These are phyloP conservation scores for Mythimna vitellina DNA, from an alignment of 2,888 invertebrate genomes.

Conservation along the genomic window DNA sequence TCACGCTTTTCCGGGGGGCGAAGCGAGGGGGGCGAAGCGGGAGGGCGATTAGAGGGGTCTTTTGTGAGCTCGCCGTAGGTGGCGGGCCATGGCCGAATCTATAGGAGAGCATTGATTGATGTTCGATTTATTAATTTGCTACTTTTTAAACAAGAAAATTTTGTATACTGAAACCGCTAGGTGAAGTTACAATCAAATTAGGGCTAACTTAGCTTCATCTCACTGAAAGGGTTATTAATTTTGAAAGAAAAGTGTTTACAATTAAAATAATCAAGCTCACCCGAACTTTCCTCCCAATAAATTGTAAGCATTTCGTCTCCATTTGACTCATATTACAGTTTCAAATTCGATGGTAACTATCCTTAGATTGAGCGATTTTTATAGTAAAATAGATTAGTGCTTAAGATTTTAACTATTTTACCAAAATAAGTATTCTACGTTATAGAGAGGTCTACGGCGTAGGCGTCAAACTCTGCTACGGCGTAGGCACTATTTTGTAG, in stretches of 20 bases:
- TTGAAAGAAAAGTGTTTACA: neutral
- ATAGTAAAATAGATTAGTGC: accelerated
- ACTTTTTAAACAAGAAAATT: neutral
- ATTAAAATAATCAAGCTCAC: neutral
- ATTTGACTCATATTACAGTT: neutral
- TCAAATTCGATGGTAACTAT: neutral
- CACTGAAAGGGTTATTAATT: neutral
- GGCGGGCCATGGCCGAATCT: conserved; percentile 77
- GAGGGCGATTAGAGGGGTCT: conserved; percentile 87
- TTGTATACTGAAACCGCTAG: neutral
- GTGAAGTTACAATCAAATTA: neutral
- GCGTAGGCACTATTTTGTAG: conserved; percentile 17
- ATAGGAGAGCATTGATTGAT: conserved; percentile 74
- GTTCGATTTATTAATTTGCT: conserved; percentile 60
- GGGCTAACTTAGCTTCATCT: neutral
- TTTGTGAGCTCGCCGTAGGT: conserved; percentile 84
- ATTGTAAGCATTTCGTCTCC: neutral
- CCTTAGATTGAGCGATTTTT: neutral
- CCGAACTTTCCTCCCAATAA: too few species aligned
- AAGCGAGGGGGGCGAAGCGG: conserved; percentile 67
- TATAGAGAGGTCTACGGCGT: conserved; percentile 26
- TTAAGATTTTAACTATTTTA: neutral
- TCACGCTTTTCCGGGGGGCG: conserved; percentile 87
- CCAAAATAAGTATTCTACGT: neutral
- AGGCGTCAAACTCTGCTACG: conserved; percentile 25